These are phyloP conservation scores for Mormyrops boulengeri DNA, from an alignment of 2,797 vertebrate genomes.

Conservation along the genomic window DNA sequence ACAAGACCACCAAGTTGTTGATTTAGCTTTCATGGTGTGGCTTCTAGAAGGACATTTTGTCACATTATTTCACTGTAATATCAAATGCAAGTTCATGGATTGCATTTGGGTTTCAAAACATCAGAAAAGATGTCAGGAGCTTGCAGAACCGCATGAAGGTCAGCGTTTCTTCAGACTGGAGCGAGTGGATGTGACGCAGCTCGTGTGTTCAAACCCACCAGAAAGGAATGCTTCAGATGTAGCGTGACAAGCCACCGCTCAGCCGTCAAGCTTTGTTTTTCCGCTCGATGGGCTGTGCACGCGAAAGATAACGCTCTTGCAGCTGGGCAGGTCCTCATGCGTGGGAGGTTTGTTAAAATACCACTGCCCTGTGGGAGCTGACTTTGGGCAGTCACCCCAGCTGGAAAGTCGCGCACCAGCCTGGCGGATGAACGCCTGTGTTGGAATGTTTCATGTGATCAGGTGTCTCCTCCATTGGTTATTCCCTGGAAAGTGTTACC, in stretches of 20 bases:
- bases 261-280: slow-evolving; percentile 33
- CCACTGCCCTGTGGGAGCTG: slow-evolving; percentile 16
- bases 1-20: not conserved
- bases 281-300: slow-evolving; percentile 34
- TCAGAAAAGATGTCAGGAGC: not conserved
- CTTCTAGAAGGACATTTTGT: not conserved
- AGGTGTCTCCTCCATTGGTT: not conserved
- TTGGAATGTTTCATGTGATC: not conserved
- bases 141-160: not conserved
- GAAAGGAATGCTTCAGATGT: slow-evolving; percentile 2
- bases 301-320: slow-evolving; percentile 34
- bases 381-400: not conserved
- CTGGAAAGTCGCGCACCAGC: not conserved
- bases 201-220: not conserved
- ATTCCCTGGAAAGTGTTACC: not conserved
- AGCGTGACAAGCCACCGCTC: not conserved
- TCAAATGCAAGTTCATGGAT: not conserved
- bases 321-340: slow-evolving; percentile 49
- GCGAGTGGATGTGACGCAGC: not conserved
- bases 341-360: slow-evolving; percentile 38
- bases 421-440: not conserved
- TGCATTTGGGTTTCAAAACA: not conserved
- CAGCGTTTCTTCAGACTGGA: not conserved
- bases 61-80: not conserved
- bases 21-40: not conserved